These are phyloP conservation scores for Sebastes vulpes DNA, from an alignment of 2,797 vertebrate species.

Conservation along the genomic window DNA sequence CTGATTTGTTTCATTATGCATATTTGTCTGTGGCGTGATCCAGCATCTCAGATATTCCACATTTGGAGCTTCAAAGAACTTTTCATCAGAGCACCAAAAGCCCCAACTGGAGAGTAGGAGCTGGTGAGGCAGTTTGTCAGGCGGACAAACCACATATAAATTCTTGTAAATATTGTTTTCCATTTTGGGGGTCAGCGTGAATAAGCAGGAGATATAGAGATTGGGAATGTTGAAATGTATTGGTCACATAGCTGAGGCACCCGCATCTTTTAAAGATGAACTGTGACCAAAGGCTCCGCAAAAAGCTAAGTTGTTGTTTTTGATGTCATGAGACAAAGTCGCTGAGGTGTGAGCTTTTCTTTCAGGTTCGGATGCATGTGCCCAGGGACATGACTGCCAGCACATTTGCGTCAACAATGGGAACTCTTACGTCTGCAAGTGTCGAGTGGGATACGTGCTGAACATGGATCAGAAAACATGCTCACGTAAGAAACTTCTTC, in stretches of 20 bases:
- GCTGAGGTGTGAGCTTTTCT: constrained; percentile 13
- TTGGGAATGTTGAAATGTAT: neutral
- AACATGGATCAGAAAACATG: constrained; percentile 85
- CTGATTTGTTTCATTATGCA: neutral
- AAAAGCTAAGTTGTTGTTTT: neutral
- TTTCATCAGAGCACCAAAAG: neutral
- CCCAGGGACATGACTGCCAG: constrained; percentile 82
- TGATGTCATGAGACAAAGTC: neutral
- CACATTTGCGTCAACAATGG: constrained; percentile 82
- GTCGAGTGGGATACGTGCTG: constrained; percentile 82
- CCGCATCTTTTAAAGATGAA: neutral
- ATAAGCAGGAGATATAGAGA: neutral
- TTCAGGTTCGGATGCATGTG: constrained; percentile 68
- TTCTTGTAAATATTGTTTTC: neutral
- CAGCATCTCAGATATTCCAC: neutral
- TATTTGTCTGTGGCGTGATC: neutral
- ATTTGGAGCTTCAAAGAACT: neutral
- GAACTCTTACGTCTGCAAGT: constrained; percentile 82
- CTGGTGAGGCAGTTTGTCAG: neutral
- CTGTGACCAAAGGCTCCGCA: neutral
- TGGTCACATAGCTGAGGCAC: neutral
- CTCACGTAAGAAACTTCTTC: constrained; percentile 76
- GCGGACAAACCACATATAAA: neutral
- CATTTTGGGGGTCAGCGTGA: neutral
- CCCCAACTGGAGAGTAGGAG: neutral